Base-by-base conservation (phyloP, 1,140 invertebrate species). In the Brachionus calyciflorus region DNA sequence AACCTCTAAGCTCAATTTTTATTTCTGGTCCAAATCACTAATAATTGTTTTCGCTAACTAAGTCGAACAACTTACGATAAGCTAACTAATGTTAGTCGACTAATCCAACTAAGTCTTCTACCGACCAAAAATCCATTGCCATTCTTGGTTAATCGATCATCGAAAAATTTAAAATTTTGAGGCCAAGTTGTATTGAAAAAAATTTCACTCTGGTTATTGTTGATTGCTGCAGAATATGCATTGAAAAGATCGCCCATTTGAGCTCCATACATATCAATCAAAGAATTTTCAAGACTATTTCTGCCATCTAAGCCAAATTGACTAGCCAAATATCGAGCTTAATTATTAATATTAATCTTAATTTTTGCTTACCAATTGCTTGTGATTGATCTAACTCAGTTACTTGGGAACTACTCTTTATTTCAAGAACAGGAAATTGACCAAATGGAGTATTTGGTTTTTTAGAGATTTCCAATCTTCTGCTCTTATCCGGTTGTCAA, bases 401-500 rank as follows among this genome's bases (percentile, higher is more conserved):
- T 17, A 55, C 28, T 26, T 76, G 4, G 0, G 26, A 24, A 40
- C 51, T 26, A 63, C 30, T 60, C 12, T 46, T 41, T 17, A 68
- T 24, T 65, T 77, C 76, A 19, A 77, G 46, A 69, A 77, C 41
- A 21, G 76, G 76, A n/a, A 77, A 12, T 37, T 77, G 55, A 24
- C 60, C 76, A 37, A 68, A 65, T 12, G 76, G 76, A 9, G 19
- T 46, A 10, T 26, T 14, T 12, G 33, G 17, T n/a, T n/a, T 30
- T 60, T 76, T 26, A 79, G 30, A 46, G 57, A 46, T 12, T 77
- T 78, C 80, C 80, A 81, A n/a, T 78, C 24, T 12, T 75, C 68
- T 30, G 53, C 37, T 51, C 69, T 75, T 10, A 81, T 37, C 6
- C 80, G 49, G 28, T 79, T 60, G 49, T 81, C 80, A n/a, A n/a